Evolutionary conservation across 2,888 invertebrate genomes (phyloP).

Genomic region (Lasioglossum zephyrum): DNA sequence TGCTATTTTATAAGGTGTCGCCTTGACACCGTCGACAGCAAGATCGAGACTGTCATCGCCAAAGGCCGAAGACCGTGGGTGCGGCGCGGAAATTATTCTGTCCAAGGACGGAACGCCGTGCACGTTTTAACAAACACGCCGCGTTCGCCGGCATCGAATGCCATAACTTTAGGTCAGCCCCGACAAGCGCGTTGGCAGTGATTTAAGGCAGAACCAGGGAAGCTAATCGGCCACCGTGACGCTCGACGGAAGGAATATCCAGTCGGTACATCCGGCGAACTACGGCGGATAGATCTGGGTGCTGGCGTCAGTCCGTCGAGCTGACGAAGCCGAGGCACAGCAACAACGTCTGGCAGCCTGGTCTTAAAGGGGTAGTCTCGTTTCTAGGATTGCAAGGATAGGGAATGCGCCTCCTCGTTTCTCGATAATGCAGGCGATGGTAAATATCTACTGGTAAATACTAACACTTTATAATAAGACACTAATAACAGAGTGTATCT

Average conservation of each 20-base stretch:
- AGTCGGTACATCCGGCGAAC: constrained; percentile 30
- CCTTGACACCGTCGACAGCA: not conserved
- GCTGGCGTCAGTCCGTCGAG: not conserved
- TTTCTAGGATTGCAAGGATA: no score
- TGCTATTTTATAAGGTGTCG: not conserved
- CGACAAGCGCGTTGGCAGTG: constrained; percentile 64
- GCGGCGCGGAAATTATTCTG: not conserved
- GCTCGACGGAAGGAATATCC: constrained; percentile 46
- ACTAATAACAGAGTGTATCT: no score
- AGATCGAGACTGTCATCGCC: not conserved
- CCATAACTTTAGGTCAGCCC: constrained; percentile 63
- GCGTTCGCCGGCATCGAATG: constrained; percentile 42
- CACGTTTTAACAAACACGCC: constrained; percentile 35
- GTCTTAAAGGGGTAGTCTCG: constrained; percentile 1
- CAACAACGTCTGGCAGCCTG: not conserved
- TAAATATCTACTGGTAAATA: no score
- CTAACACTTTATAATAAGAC: no score
- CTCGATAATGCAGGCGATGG: no score
- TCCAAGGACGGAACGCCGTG: not conserved
- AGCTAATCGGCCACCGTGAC: constrained; percentile 47
- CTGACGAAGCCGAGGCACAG: constrained; percentile 7
- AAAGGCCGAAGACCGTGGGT: not conserved
- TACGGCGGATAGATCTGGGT: not conserved
- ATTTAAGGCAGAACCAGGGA: constrained; percentile 59
- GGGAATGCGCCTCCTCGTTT: no score